Conservation (phyloP, 2,797 vertebrate genomes). For the Otus scops region DNA sequence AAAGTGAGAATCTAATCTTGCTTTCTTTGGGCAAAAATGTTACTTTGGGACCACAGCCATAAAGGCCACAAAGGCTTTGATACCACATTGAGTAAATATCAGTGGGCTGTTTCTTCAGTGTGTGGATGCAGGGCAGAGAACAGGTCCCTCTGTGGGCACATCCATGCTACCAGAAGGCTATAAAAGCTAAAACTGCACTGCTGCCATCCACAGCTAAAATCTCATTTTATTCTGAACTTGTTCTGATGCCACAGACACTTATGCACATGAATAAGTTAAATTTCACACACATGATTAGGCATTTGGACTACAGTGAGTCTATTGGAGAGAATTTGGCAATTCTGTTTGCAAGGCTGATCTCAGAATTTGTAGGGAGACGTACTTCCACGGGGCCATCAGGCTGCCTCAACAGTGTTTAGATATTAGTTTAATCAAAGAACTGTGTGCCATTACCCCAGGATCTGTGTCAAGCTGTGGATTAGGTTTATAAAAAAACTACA, state of each 20-base stretch:
- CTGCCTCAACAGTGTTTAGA: constrained; percentile 41
- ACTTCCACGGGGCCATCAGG: constrained; percentile 18
- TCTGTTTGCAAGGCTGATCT: not conserved
- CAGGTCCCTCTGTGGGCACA: not conserved
- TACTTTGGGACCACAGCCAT: not conserved
- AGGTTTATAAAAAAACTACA: constrained; percentile 64
- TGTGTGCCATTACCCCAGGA: constrained; percentile 69
- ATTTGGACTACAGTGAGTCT: not conserved
- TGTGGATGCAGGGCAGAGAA: not conserved
- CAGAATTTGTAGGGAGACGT: not conserved
- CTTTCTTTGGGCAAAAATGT: not conserved
- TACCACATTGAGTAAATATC: fast-evolving
- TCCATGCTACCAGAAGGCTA: not conserved
- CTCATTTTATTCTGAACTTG: not conserved
- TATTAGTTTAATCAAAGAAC: constrained; percentile 75
- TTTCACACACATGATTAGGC: not conserved
- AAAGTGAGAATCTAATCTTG: not conserved
- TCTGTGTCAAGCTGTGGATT: constrained; percentile 77
- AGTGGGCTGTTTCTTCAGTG: not conserved
- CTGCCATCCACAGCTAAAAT: not conserved
- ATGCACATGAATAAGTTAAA: not conserved
- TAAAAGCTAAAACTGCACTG: not conserved
- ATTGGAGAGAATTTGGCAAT: not conserved
- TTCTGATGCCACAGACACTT: not conserved
- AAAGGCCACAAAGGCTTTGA: not conserved